Evolutionary conservation across 2,797 vertebrate genomes (phyloP), one percentile per base, ranked within the genome.

Genomic region (Characodon lateralis): DNA sequence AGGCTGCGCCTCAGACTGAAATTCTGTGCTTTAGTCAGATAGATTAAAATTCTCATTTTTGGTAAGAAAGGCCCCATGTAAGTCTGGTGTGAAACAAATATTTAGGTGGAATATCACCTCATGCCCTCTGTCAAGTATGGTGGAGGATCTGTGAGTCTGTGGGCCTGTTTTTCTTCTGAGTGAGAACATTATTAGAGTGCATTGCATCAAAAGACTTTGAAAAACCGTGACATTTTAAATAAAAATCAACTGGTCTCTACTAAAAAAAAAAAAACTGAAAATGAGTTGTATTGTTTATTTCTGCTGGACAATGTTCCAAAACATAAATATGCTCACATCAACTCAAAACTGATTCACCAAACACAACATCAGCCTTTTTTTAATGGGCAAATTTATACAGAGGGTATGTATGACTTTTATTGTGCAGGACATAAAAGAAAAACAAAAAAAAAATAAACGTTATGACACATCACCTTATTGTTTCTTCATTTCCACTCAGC

Each of bases 401-500:
- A 48, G 41, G 8, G 63, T 22, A n/a, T 46, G 24, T 26, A 24
- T 22, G 5, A 16, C 24, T 41, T 28, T 71, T 20, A 24, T 41
- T 2, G 24, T 43, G 50, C 26, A 26, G 12, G 24, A 69, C 39
- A 46, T 43, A 41, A 48, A 7, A 26, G 53, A 51, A 61, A 39
- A 61, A 39, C 2, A 58, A 13, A 43, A 22, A 43, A 22, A 5
- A 1, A 22, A 28, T 28, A 28, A 31, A 31, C 12, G 31, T 10
- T 65, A 41, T 12, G 10, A 28, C 28, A 48, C 0, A 16, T 79
- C 96, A 99, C 98, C 97, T 96, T 76, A 99, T 96, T 0, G 96
- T 98, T 22, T 95, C 95, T 78, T 96, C 91, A 78, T 97, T 95
- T 41, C 93, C 94, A 56, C 96, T 97, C 85, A 99, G 95, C 80